phyloP scores from a whole-genome alignment of 2,888 invertebrate species.

The Allophyes oxyacanthae region DNA sequence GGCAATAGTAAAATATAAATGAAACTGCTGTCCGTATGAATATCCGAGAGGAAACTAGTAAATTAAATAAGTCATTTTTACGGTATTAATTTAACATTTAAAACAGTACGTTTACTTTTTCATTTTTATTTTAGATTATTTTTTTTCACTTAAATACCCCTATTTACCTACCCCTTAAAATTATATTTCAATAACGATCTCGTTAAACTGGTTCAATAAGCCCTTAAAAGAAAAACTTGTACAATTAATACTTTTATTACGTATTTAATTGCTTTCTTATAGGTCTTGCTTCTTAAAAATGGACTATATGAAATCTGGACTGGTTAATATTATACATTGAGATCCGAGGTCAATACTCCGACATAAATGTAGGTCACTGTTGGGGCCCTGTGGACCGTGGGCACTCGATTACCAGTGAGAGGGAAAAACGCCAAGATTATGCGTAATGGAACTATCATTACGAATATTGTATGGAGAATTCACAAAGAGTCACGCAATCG shows the following conservation, averaged over 20 bases:
- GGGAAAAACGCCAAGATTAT: constrained; percentile 43
- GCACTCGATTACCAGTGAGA: constrained; percentile 50
- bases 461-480: constrained; percentile 15
- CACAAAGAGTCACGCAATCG: constrained; percentile 3
- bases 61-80: too few relatives aligned
- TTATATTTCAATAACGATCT: not conserved
- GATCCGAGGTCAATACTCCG: constrained; percentile 76
- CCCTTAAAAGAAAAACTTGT: constrained; percentile 1
- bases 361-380: constrained; percentile 73
- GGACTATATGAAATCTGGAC: constrained; percentile 68
- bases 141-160: too few relatives aligned
- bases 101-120: too few relatives aligned
- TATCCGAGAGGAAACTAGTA: too few relatives aligned
- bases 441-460: constrained; percentile 28
- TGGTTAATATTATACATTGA: constrained; percentile 69
- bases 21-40: too few relatives aligned
- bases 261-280: constrained; percentile 1
- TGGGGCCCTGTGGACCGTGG: constrained; percentile 61
- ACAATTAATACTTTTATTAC: constrained; percentile 3
- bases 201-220: constrained; percentile 4
- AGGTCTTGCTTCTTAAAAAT: constrained; percentile 46
- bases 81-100: too few relatives aligned
- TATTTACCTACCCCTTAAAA: too few relatives aligned
- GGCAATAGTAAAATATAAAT: too few relatives aligned
- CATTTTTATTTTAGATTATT: too few relatives aligned